These are phyloP conservation scores for Pachypeltis micranthus DNA, from an alignment of 1,140 invertebrate genomes.

Conservation along the genomic window DNA sequence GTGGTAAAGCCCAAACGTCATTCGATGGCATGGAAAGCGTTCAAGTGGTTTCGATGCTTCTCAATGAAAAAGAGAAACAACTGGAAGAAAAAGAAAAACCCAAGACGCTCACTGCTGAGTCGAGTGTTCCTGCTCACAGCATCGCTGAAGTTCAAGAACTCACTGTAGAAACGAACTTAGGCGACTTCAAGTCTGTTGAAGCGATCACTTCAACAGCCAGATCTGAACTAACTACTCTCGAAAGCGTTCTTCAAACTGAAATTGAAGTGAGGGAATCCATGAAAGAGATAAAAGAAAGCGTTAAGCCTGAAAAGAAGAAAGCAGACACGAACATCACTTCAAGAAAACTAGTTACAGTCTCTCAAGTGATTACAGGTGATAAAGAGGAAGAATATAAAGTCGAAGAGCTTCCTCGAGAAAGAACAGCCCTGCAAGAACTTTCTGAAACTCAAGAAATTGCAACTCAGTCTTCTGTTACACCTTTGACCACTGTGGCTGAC, in stretches of 20 bases:
- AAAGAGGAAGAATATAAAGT: slow-evolving; percentile 35
- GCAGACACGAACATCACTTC: slow-evolving; percentile 33
- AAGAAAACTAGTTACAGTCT: slow-evolving; percentile 39
- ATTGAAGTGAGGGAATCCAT: slow-evolving; percentile 40
- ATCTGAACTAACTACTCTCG: slow-evolving; percentile 34
- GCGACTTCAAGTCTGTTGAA: slow-evolving; percentile 22
- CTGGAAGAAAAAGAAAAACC: slow-evolving; percentile 24
- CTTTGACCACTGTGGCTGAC: slow-evolving; percentile 30
- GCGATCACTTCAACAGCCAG: slow-evolving; percentile 25
- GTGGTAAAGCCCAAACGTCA: slow-evolving; percentile 35
- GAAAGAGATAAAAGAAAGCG: slow-evolving; percentile 34
- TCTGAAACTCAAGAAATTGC: slow-evolving; percentile 35
- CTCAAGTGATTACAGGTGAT: slow-evolving; percentile 38
- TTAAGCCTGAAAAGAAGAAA: slow-evolving; percentile 30
- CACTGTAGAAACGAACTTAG: slow-evolving; percentile 23
- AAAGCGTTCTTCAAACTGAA: slow-evolving; percentile 40
- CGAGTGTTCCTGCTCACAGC: slow-evolving; percentile 29
- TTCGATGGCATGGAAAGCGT: slow-evolving; percentile 39
- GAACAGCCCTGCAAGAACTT: slow-evolving; percentile 31
- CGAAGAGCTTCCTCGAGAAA: slow-evolving; percentile 27
- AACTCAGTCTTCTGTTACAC: slow-evolving; percentile 33
- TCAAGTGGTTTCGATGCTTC: slow-evolving; percentile 37
- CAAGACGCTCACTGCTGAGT: slow-evolving; percentile 29
- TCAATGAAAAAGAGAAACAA: slow-evolving; percentile 38
- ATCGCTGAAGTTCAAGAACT: slow-evolving; percentile 32